These are phyloP conservation scores for Stenurella melanura DNA, from an alignment of 2,888 invertebrate species.

Conservation along the genomic window DNA sequence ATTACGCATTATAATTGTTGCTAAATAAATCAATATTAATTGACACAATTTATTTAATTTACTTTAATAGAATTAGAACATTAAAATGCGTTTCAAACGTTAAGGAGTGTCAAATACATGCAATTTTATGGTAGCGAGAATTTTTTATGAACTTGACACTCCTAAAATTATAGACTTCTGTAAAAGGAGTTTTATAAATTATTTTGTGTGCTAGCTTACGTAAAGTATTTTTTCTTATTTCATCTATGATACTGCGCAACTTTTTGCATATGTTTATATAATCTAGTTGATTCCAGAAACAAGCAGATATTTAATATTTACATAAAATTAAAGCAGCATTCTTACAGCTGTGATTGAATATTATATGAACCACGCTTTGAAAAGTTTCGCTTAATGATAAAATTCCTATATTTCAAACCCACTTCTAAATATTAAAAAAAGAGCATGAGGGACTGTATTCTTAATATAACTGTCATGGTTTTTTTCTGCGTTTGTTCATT, in stretches of 20 bases:
- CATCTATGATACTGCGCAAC: background rate
- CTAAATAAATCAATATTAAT: slow-evolving; percentile 13
- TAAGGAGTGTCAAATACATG: slow-evolving; percentile 25
- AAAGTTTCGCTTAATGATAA: background rate
- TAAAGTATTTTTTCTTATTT: background rate
- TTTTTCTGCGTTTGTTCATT: no score
- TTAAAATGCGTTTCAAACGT: slow-evolving; percentile 17
- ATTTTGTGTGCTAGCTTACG: slow-evolving; percentile 2
- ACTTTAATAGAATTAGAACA: background rate
- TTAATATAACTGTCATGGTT: no score
- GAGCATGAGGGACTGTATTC: no score
- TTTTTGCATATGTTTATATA: background rate
- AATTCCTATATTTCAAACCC: no score
- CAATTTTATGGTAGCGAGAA: background rate
- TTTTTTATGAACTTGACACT: slow-evolving; percentile 34
- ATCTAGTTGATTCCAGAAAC: background rate
- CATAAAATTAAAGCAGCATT: background rate
- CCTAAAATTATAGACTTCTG: slow-evolving; percentile 26
- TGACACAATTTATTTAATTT: slow-evolving; percentile 9
- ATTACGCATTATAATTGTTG: slow-evolving; percentile 14
- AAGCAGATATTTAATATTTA: background rate
- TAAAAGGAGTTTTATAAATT: slow-evolving; percentile 10
- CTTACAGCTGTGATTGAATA: background rate
- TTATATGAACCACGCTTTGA: background rate
- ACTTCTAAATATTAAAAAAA: no score